A percentile compares a stretch with the other conserved stretches of the same genome.
phyloP scores from a whole-genome alignment of 2,888 invertebrate species.

The Ochropacha duplaris region DNA sequence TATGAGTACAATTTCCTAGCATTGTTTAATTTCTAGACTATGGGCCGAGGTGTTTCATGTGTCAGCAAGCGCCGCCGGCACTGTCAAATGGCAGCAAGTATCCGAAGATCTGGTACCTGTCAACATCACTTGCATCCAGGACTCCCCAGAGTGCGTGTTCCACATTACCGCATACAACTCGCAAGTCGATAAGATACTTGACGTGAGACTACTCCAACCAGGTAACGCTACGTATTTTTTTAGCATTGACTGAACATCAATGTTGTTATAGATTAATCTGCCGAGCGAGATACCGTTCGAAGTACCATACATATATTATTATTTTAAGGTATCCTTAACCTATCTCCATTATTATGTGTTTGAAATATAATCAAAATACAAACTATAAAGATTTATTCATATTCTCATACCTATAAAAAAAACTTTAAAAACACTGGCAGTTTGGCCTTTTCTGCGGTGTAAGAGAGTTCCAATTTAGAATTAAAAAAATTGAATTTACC shows the following conservation, averaged over 20 bases:
- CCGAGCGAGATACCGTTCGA: background rate
- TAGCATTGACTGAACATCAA: background rate
- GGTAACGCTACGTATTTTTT: slow-evolving; percentile 80
- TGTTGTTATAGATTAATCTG: background rate
- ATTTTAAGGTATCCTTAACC: too few species aligned
- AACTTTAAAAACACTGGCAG: too few species aligned
- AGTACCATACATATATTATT: too few species aligned
- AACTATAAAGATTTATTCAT: too few species aligned
- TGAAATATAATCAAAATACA: too few species aligned
- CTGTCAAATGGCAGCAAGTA: slow-evolving; percentile 98
- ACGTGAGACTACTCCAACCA: slow-evolving; percentile 97
- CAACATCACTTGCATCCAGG: slow-evolving; percentile 98
- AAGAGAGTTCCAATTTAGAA: too few species aligned
- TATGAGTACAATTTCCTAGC: background rate
- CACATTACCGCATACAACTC: slow-evolving; percentile 99
- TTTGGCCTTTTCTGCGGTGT: too few species aligned
- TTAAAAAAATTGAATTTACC: too few species aligned
- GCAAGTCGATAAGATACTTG: slow-evolving; percentile 98
- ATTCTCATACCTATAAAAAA: too few species aligned
- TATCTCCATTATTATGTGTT: too few species aligned
- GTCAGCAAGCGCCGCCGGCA: slow-evolving; percentile 95
- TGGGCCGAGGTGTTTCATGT: slow-evolving; percentile 99
- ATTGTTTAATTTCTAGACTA: slow-evolving; percentile 84
- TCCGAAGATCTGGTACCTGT: slow-evolving; percentile 99
- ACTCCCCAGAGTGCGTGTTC: slow-evolving; percentile 97